Base-by-base conservation (phyloP, 1,140 invertebrate species). In the Penaeus chinensis region DNA sequence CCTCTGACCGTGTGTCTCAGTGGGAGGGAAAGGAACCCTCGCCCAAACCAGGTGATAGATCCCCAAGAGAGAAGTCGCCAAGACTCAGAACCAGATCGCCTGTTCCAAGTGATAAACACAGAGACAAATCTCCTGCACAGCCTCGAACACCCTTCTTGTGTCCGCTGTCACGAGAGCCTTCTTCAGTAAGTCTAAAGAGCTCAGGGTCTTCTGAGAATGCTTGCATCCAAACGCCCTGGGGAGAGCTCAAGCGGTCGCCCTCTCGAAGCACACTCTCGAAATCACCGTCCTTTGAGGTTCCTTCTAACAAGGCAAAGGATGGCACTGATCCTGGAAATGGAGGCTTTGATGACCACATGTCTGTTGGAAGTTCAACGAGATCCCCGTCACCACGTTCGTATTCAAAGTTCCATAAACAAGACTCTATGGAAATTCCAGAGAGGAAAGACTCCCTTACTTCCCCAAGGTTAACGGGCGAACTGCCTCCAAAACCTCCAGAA, bases 191-290 rank as follows among this genome's bases (percentile, higher is more conserved):
- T 79, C 77, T 61, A 32, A 79, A 61, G 19, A 61, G 77, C 19
- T 79, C 77, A 24, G 37, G 32, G 13, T 86, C 84, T 27, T 86
- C 65, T 11, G 84, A 86, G 42, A 86, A 81, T 24, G 61, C 79
- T 22, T 60, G n/a, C 20, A 80, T 88, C 32, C 81, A 84, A 19
- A 88, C 87, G 19, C 87, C 87, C 18, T 88, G 87, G 87, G 87
- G 87, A 27, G 47, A 76, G 24, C 74, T 88, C 18, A 88, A 79
- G 60, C 74, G 87, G 18, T 84, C 87, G 27, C 87, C 87, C 20
- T 88, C 87, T 3, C 82, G 77, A 63, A 87, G 22, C 22, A 82
- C 32, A 47, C 62, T 88, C 11, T 88, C 87, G 18, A 84, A 88
- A 66, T 80, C 87, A n/a, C 76, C 82, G 3, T 84, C 87, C 20